A percentile compares a stretch with the other conserved stretches of the same genome.
These are phyloP conservation scores for Patagioenas fasciata DNA, from an alignment of 2,113 vertebrate species.

Conservation along the genomic window DNA sequence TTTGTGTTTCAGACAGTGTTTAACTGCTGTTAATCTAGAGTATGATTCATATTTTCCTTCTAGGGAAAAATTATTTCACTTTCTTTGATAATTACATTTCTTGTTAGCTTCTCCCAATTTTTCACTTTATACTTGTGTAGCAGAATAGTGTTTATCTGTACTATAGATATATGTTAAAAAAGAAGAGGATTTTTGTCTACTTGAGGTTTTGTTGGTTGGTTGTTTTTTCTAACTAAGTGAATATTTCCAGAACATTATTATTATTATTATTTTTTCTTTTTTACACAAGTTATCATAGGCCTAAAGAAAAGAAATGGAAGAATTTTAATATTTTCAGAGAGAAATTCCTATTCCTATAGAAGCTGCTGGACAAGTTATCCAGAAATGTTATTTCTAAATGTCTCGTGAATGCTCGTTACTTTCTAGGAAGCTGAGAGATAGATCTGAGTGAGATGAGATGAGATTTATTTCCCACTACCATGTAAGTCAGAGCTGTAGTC, in stretches of 20 bases:
- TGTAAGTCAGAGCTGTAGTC: fast-evolving
- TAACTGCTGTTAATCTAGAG: neutral
- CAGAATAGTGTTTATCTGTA: neutral
- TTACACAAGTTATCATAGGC: neutral
- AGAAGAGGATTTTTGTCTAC: neutral
- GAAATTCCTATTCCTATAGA: neutral
- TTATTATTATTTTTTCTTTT: neutral
- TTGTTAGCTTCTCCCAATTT: neutral
- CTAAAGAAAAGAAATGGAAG: neutral
- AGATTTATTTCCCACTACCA: neutral
- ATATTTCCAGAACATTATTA: neutral
- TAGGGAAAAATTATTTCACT: neutral
- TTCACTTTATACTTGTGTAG: neutral
- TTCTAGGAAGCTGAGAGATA: neutral
- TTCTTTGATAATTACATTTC: neutral
- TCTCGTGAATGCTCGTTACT: neutral
- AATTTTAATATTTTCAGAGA: neutral
- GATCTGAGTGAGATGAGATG: neutral
- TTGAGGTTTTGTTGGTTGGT: fast-evolving
- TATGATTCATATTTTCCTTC: neutral
- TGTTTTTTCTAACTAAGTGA: neutral
- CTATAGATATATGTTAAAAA: neutral
- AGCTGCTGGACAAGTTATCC: neutral
- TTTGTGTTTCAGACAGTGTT: neutral
- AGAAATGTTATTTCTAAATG: neutral